These are phyloP conservation scores for Eurystomus glaucurus DNA, from an alignment of 2,797 vertebrate genomes.

Conservation along the genomic window DNA sequence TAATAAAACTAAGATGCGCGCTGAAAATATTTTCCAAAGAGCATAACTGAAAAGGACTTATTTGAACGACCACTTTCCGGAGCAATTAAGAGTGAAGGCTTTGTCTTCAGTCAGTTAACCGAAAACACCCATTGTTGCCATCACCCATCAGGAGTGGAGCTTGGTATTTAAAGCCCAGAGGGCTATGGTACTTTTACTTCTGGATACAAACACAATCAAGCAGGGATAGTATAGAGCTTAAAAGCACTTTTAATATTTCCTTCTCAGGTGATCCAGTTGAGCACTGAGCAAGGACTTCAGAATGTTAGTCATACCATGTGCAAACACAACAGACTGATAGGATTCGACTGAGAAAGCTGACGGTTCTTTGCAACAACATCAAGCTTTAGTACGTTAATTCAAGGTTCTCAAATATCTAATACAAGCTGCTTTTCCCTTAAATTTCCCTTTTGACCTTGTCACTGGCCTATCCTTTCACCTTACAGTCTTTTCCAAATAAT, in stretches of 20 bases:
- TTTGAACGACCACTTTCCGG: not conserved
- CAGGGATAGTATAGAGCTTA: fast-evolving
- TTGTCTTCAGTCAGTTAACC: not conserved
- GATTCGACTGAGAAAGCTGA: constrained; percentile 21
- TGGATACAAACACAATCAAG: not conserved
- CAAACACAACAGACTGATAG: constrained; percentile 3
- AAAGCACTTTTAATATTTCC: not conserved
- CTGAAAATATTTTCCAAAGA: not conserved
- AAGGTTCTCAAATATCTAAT: constrained; percentile 55
- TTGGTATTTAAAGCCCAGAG: not conserved
- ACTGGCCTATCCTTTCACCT: not conserved
- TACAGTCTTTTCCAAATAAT: constrained; percentile 58
- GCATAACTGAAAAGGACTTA: not conserved
- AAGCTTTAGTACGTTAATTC: constrained; percentile 14
- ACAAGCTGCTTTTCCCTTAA: constrained; percentile 39
- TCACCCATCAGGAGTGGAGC: not conserved
- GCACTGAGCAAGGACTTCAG: not conserved
- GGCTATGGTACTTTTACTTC: not conserved
- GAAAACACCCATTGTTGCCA: not conserved
- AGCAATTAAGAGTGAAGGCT: not conserved
- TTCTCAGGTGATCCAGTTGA: not conserved
- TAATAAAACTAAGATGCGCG: not conserved
- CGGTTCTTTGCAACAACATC: constrained; percentile 18
- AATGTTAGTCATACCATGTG: not conserved
- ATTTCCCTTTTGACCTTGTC: constrained; percentile 65